Evolutionary conservation across 1,140 invertebrate genomes (phyloP), one percentile per base, ranked within the genome.

Genomic region (Drosophila aff.): DNA sequence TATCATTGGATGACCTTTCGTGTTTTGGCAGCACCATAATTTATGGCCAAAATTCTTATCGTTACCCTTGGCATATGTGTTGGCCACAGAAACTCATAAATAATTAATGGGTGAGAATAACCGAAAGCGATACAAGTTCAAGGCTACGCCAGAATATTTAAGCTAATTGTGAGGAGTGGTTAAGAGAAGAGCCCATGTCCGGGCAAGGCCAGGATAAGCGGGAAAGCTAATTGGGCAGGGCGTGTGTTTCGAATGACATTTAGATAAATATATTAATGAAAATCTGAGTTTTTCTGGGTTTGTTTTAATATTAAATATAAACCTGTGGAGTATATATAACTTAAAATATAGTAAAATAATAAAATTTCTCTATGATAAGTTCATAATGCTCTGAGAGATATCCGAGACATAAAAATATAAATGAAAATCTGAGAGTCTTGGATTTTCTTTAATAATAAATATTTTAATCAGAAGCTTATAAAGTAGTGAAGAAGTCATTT

Each of bases 21-120:
- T 76, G 64, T 77, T 77, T 77, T 76, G 72, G 49, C 69, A 75
- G 58, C 58, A 53, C 50, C 72, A 77, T 77, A 77, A 77, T 77
- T 77, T 77, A 77, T 77, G 64, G 64, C 49, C 31, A 40, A 53
- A 77, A 59, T 63, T 64, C 53, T 77, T 77, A 77, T 77, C 75
- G 74, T 52, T 69, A 58, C 75, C 57, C 64, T n/a, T 40, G 53
- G 73, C 73, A 66, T 76, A 59, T 66, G 73, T 57, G 44, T 55
- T 76, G 23, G 40, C 74, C 74, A 38, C 55, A 31, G 40, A 75
- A 77, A 40, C 55, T 61, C 75, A 77, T 77, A 77, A 77, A 77
- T 77, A 77, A 77, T 77, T 77, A 77, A 77, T 77, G 75, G 75
- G 21, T 38, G 38, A 50, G 53, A 52, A n/a, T 57, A 59, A 28